These are phyloP conservation scores for Tenthredo livida DNA, from an alignment of 2,888 invertebrate genomes.

Conservation along the genomic window DNA sequence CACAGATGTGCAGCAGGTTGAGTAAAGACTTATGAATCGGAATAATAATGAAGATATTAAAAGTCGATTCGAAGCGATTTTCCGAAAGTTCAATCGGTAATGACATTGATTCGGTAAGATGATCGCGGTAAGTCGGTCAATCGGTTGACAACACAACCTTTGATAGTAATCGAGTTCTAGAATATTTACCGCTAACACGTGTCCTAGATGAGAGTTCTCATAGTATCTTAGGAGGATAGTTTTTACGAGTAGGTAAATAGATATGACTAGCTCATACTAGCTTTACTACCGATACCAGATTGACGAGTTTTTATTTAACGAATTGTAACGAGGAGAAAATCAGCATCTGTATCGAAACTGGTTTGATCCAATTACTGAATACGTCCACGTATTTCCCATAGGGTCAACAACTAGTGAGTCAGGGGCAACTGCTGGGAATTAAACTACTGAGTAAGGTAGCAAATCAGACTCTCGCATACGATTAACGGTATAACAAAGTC, in stretches of 20 bases:
- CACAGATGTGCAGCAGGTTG: not conserved
- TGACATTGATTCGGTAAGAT: not conserved
- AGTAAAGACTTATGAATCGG: not conserved
- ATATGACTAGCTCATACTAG: constrained; percentile 9
- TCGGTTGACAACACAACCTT: constrained; percentile 61
- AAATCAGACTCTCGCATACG: not conserved
- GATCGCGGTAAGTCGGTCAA: constrained; percentile 62
- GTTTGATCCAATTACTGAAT: constrained; percentile 52
- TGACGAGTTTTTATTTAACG: constrained; percentile 42
- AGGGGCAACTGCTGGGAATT: constrained; percentile 24
- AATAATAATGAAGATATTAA: not conserved
- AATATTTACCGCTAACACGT: constrained; percentile 46
- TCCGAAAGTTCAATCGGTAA: constrained; percentile 3
- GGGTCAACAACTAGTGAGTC: constrained; percentile 44
- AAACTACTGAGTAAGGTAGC: constrained; percentile 18
- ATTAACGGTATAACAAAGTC: constrained; percentile 9
- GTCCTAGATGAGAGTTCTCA: constrained; percentile 29
- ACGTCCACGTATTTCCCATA: constrained; percentile 28
- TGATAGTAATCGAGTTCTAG: not conserved
- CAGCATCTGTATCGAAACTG: constrained; percentile 45
- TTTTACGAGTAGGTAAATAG: constrained; percentile 4
- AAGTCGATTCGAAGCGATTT: not conserved
- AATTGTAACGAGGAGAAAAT: constrained; percentile 48
- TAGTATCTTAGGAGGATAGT: constrained; percentile 28
- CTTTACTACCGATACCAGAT: constrained; percentile 20